These are phyloP conservation scores for Tiliqua scincoides DNA, from an alignment of 2,113 vertebrate genomes.

Conservation along the genomic window DNA sequence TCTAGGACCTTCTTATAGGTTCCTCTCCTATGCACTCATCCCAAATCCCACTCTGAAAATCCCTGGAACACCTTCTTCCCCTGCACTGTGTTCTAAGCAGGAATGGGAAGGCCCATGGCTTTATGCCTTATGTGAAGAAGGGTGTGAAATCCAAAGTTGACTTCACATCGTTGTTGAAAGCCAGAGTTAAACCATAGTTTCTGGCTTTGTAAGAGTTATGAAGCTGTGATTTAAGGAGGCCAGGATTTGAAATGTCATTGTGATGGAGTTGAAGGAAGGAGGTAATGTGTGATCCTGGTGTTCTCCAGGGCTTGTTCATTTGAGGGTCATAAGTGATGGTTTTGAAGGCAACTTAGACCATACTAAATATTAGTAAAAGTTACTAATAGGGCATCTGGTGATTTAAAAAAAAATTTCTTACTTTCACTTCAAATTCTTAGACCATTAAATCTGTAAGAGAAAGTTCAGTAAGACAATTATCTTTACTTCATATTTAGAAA, in stretches of 20 bases:
- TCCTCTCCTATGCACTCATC: not conserved
- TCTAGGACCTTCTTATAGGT: not conserved
- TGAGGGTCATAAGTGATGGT: not conserved
- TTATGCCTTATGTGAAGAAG: too few relatives aligned
- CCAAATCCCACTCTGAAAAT: not conserved
- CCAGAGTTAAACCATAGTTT: too few relatives aligned
- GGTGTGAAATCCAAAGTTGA: too few relatives aligned
- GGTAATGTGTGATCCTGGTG: too few relatives aligned
- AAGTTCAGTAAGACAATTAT: conserved; percentile 75
- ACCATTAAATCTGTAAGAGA: conserved; percentile 52
- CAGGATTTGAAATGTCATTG: too few relatives aligned
- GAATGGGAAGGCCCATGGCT: too few relatives aligned
- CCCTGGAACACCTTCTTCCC: too few relatives aligned
- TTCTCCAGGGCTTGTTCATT: not conserved
- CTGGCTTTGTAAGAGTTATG: too few relatives aligned
- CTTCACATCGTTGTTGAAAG: too few relatives aligned
- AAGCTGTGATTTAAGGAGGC: too few relatives aligned
- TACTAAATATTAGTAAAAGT: not conserved
- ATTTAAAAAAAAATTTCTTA: not conserved
- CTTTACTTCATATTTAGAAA: conserved; percentile 80
- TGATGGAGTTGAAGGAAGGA: too few relatives aligned
- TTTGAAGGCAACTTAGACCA: not conserved
- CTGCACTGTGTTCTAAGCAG: not conserved
- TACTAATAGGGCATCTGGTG: conserved; percentile 17
- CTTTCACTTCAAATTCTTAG: conserved; percentile 58